Evolutionary conservation across 2,797 vertebrate species (phyloP), one percentile per base, ranked within the genome.

Genomic region (Phalanger gymnotis): DNA sequence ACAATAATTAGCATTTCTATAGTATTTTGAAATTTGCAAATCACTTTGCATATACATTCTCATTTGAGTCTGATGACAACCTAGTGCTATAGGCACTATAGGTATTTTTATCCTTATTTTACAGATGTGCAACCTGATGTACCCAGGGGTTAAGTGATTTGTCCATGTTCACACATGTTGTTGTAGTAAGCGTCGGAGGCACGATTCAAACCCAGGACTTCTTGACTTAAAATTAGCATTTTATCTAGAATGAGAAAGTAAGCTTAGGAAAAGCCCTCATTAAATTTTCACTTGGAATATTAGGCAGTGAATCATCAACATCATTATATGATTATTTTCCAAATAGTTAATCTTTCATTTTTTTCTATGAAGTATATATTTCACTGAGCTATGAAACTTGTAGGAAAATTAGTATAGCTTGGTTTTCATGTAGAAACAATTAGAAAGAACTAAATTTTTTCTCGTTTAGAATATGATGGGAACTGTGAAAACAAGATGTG

Each of bases 201-300:
- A 87, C 2, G 1, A 87, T 47, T 51, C 22, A 47, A 47, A 27
- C 40, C 25, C 31, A 51, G 40, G 40, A 40, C 25, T 87, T 51
- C 40, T 3, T 47, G 40, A 51, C 10, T 54, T 93, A 14, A 25
- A 52, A 92, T 14, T 95, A 93, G 47, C 93, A 91, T 95, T 53
- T 89, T 96, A 51, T 90, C 1, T 90, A 93, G 55, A 3, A 55
- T 53, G 14, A 30, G 81, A 55, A 54, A 95, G 54, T 92, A 89
- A 93, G 28, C 12, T 40, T 94, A 55, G 54, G 53, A 92, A 87
- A 94, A 97, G 54, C 28, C 31, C 40, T 91, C 91, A 25, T 93
- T 19, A 40, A 19, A 81, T 95, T 53, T 90, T 92, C 54, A 87
- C 92, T 90, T 94, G 81, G 47, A 93, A 92, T 93, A 58, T 92